Conservation (phyloP, 2,888 invertebrate species). For the Tyria jacobaeae region DNA sequence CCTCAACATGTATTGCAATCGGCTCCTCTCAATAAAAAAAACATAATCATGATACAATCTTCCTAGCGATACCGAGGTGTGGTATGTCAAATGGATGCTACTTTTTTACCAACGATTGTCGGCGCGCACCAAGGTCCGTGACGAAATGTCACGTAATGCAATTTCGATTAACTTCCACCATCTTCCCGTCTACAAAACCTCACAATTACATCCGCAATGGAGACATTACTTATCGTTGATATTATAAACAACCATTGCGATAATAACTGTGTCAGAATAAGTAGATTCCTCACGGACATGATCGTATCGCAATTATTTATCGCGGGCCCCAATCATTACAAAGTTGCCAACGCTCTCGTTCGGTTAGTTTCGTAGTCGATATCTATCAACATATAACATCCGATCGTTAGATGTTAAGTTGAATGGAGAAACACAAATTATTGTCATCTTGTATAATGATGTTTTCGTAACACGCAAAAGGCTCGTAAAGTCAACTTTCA, state of each 20-base stretch:
- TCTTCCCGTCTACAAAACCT: slow-evolving; percentile 54
- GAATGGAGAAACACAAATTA: slow-evolving; percentile 39
- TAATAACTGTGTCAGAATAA: slow-evolving; percentile 32
- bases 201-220: slow-evolving; percentile 64
- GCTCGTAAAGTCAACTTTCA: slow-evolving; percentile 79
- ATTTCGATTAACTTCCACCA: slow-evolving; percentile 78
- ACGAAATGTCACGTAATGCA: slow-evolving; percentile 79
- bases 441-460: slow-evolving; percentile 48
- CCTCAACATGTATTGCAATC: slow-evolving; percentile 20
- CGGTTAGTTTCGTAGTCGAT: slow-evolving; percentile 12
- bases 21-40: slow-evolving; percentile 51
- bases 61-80: slow-evolving; percentile 56
- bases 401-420: slow-evolving; percentile 27
- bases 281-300: slow-evolving; percentile 19
- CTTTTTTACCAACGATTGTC: slow-evolving; percentile 62
- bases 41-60: slow-evolving; percentile 70
- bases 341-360: slow-evolving; percentile 6
- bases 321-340: slow-evolving; percentile 5
- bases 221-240: slow-evolving; percentile 70
- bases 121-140: slow-evolving; percentile 56
- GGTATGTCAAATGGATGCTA: slow-evolving; percentile 62
- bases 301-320: slow-evolving; percentile 13
- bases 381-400: slow-evolving; percentile 25
- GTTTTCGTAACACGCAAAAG: slow-evolving; percentile 77
- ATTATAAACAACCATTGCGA: slow-evolving; percentile 40